Conservation (phyloP, 64 coral and sea anemone genomes). For the Stichodactyla helianthus region DNA sequence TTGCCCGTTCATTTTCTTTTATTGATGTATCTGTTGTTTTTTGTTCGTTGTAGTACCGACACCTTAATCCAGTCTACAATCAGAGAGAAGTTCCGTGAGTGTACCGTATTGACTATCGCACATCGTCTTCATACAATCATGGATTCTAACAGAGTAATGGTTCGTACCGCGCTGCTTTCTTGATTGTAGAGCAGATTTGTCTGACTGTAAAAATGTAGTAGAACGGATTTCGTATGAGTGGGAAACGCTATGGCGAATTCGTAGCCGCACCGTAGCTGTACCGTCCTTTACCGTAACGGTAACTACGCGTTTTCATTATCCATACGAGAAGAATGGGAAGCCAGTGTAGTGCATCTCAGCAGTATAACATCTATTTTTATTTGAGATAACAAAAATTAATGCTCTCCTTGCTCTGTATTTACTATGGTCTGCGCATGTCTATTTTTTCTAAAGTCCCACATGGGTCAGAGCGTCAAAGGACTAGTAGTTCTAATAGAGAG, state of each 20-base stretch:
- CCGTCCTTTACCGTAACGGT: no score
- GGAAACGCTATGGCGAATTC: neutral
- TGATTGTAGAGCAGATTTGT: neutral
- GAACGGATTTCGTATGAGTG: neutral
- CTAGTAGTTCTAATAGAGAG: no score
- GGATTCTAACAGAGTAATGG: slow-evolving; percentile 28
- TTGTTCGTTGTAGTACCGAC: neutral
- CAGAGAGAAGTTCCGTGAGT: slow-evolving; percentile 4
- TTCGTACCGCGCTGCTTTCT: neutral
- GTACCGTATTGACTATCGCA: slow-evolving; percentile 22
- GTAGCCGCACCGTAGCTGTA: no score
- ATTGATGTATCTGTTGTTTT: neutral
- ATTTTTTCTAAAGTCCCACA: no score
- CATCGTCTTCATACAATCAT: slow-evolving; percentile 24
- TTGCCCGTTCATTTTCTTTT: neutral
- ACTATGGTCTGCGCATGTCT: no score
- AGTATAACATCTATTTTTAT: no score
- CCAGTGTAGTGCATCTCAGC: no score
- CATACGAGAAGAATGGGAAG: no score
- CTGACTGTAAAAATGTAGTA: neutral
- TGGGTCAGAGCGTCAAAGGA: no score
- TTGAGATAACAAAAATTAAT: no score
- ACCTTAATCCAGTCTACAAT: slow-evolving; percentile 18
- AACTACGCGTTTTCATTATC: no score
- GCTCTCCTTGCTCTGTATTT: no score